Evolutionary conservation across 2,797 vertebrate genomes (phyloP).

Genomic region (Nothura maculosa): DNA sequence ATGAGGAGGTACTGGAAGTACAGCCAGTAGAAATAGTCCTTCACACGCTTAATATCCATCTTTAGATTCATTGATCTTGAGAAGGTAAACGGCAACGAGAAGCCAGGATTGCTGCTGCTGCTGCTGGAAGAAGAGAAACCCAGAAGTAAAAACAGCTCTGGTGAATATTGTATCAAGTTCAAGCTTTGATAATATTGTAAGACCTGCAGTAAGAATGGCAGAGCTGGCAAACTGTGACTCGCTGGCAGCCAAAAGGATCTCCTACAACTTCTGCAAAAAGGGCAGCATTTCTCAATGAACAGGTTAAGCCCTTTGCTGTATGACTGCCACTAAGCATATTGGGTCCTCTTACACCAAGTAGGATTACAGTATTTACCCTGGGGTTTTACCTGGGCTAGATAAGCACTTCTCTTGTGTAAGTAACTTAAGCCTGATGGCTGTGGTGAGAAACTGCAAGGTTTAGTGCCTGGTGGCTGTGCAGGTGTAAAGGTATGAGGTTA

Average conservation of each 20-base stretch:
- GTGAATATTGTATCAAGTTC: neutral
- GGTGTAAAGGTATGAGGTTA: neutral
- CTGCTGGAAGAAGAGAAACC: neutral
- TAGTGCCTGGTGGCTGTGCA: neutral
- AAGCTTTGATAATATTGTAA: constrained; percentile 33
- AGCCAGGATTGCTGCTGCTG: neutral
- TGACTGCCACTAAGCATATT: neutral
- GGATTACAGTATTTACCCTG: constrained; percentile 13
- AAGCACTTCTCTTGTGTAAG: neutral
- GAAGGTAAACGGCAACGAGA: constrained; percentile 31
- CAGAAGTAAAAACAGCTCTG: rapidly evolving
- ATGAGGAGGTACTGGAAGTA: constrained; percentile 98
- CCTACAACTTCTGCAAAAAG: neutral
- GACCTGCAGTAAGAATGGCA: neutral
- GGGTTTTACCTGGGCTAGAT: neutral
- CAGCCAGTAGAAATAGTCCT: constrained; percentile 93
- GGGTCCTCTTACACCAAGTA: neutral
- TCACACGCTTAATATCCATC: constrained; percentile 91
- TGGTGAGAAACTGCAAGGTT: rapidly evolving
- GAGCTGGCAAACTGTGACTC: constrained; percentile 3
- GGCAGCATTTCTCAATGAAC: neutral
- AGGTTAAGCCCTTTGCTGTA: neutral
- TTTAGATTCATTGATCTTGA: neutral
- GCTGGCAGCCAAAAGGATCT: neutral
- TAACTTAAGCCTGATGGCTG: neutral